Evolutionary conservation across 2,113 vertebrate genomes (phyloP).

Genomic region (human): GRCh38 chr9:135165001-135165500

Average conservation of each 20-base stretch:
- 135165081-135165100: neutral
- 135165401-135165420: fast-evolving
- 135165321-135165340: fast-evolving
- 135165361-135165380: neutral
- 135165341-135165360: neutral
- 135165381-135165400: too few relatives aligned
- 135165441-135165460: neutral
- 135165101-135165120: fast-evolving
- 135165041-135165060: neutral
- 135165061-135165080: neutral
- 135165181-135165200: too few relatives aligned
- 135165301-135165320: neutral
- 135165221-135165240: neutral
- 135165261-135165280: fast-evolving
- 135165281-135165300: too few relatives aligned
- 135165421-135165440: neutral
- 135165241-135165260: neutral
- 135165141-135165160: neutral
- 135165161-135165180: too few relatives aligned
- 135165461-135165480: fast-evolving
- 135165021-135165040: neutral
- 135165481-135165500: neutral
- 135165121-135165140: fast-evolving
- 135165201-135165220: fast-evolving
- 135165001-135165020: neutral